Base-by-base conservation (phyloP, 2,113 vertebrate species). In the Erythrolamprus reginae region DNA sequence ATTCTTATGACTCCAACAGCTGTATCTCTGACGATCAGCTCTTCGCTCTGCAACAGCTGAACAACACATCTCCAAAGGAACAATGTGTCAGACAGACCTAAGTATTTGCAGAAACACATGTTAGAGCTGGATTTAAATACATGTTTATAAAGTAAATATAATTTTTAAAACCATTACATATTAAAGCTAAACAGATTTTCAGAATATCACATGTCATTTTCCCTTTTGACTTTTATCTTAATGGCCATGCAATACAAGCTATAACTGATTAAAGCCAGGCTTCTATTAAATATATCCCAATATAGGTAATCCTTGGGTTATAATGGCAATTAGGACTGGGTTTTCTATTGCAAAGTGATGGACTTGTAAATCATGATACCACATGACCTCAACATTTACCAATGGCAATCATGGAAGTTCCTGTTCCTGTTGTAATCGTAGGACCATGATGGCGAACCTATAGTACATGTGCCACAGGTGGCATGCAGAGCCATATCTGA, bases 1-100 rank as follows among this genome's bases (percentile, higher is more conserved):
- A 96, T 94, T 24, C 94, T 95, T 92, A 98, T 96, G 17, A 98
- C 98, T 90, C 98, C 98, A 0, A 98, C 96, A 28, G 98, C 98
- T 86, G 96, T 93, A 82, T 99, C 97, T 93, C 99, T 96, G 91
- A 99, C 96, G 0, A 97, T 96, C 91, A 97, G 96, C 89, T 99
- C 99, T 96, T 99, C 99, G 52, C 98, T 98, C 95, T 99, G 99
- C 88, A 99, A 97, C 86, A 99, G 97, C 0, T 94, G 95, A 89
- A 99, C 94, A 92, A 99, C 95, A 94, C 98, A 98, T 90, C 93
- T 97, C 99, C 99, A 99, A 89, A 99, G 95, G 6, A 96, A 93
- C 21, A 99, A 94, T 0, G 98, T 99, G 84, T 97, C 97, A 48
- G 96, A 84, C 47, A 99, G 93, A 93, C 97, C 98, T 99, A 13